Base-by-base conservation (phyloP, 2,888 invertebrate genomes). In the Microctonus brassicae region DNA sequence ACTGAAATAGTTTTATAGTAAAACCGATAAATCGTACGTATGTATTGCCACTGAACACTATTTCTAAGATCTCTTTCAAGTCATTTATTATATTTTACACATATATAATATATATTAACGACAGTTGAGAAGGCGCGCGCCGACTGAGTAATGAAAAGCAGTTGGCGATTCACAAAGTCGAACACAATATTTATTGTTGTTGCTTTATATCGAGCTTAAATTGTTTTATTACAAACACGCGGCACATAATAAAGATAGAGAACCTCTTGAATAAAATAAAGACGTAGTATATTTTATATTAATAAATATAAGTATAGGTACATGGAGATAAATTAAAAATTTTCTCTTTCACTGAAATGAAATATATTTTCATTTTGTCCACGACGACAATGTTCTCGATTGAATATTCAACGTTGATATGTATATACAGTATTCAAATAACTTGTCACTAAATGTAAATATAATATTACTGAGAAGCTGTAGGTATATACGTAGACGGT, bases 401-500 rank as follows among this genome's bases (percentile, higher is more conserved):
- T 13, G 5, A 42, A 42, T 17, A 17, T 7, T 5, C 17, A n/a
- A 47, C 3, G 17, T 47, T 47, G 47, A 47, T 47, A 47, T 47
- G 47, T 47, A 20, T 47, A 47, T n/a, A 10, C n/a, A 39, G n/a
- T n/a, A 39, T 47, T 17, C 17, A 7, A 26, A 63, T 63, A 29
- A 63, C 24, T 22, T 26, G 63, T 63, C 39, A 24, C 63, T 47
- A 47, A 47, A 63, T 63, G 63, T 47, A 42, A 47, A 47, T 47
- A 47, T 47, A 63, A 63, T 39, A 63, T 63, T 63, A 63, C 29
- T 13, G 63, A 63, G 63, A 63, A 42, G 63, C 63, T 63, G 29
- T 20, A 17, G 52, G 22, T 53, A 17, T 11, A 55, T 22, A 55
- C 22, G 17, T 60, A 34, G 33, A 20, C 13, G 13, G 9, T 60